Conservation (phyloP, 2,888 invertebrate species). For the Mantis religiosa region DNA sequence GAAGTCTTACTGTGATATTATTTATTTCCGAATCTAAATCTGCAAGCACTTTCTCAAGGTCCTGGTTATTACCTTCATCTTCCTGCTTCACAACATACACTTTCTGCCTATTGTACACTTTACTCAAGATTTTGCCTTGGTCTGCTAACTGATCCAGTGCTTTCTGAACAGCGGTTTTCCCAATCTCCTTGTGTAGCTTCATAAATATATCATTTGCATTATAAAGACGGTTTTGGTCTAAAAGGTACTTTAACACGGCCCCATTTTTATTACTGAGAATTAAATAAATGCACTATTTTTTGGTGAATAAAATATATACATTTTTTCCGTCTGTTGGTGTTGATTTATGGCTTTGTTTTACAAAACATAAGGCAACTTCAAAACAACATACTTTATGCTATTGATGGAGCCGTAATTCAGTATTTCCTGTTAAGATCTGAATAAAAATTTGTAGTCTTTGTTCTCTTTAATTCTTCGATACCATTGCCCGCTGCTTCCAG, state of each 20-base stretch:
- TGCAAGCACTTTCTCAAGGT: constrained; percentile 39
- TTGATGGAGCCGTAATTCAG: too few species aligned
- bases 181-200: constrained; percentile 71
- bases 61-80: constrained; percentile 44
- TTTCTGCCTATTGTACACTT: constrained; percentile 83
- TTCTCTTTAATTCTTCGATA: too few species aligned
- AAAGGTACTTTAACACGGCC: constrained; percentile 65
- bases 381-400: too few species aligned
- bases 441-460: too few species aligned
- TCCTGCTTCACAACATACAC: constrained; percentile 73
- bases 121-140: constrained; percentile 62
- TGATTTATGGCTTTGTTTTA: too few species aligned
- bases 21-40: constrained; percentile 56
- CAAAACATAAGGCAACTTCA: too few species aligned
- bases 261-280: neutral
- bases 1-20: constrained; percentile 45
- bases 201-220: constrained; percentile 75
- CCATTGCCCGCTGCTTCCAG: too few species aligned
- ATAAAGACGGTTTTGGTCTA: constrained; percentile 75
- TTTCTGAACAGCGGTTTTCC: constrained; percentile 74
- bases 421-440: too few species aligned
- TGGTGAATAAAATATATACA: too few species aligned
- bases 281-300: neutral
- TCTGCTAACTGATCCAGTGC: constrained; percentile 67
- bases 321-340: too few species aligned